These are phyloP conservation scores for Ceriagrion tenellum DNA, from an alignment of 2,888 invertebrate genomes.

Conservation along the genomic window DNA sequence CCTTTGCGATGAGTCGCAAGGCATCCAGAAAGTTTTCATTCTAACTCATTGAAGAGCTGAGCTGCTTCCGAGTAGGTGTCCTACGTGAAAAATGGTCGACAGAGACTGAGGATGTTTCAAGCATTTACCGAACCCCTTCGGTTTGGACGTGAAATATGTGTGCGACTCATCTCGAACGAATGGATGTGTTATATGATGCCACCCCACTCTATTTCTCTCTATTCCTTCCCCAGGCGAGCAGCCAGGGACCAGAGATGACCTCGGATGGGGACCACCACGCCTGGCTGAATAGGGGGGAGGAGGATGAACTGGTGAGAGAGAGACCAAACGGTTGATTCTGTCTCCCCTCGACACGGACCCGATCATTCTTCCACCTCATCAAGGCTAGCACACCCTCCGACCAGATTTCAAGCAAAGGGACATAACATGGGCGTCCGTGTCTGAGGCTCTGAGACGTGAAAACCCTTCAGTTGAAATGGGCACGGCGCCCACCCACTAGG, in stretches of 20 bases:
- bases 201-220: background rate
- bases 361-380: background rate
- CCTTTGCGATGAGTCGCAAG: too few relatives aligned
- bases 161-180: background rate
- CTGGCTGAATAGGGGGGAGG: conserved; percentile 25
- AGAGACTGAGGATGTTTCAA: background rate
- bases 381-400: background rate
- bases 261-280: conserved; percentile 38
- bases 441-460: too few relatives aligned
- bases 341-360: background rate
- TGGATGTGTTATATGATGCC: background rate
- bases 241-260: conserved; percentile 25
- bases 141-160: background rate
- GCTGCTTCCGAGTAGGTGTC: too few relatives aligned
- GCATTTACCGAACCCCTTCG: background rate
- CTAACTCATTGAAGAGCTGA: too few relatives aligned
- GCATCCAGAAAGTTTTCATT: too few relatives aligned
- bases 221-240: too few relatives aligned
- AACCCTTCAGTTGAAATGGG: too few relatives aligned
- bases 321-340: background rate
- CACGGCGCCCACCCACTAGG: background rate
- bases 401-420: background rate
- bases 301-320: conserved; percentile 55
- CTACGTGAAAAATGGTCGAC: too few relatives aligned
- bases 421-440: background rate